A percentile compares a stretch with the other conserved stretches of the same genome.
These are phyloP conservation scores for Spatulosminthurus flaviceps DNA, from an alignment of 2,888 invertebrate genomes.

Conservation along the genomic window DNA sequence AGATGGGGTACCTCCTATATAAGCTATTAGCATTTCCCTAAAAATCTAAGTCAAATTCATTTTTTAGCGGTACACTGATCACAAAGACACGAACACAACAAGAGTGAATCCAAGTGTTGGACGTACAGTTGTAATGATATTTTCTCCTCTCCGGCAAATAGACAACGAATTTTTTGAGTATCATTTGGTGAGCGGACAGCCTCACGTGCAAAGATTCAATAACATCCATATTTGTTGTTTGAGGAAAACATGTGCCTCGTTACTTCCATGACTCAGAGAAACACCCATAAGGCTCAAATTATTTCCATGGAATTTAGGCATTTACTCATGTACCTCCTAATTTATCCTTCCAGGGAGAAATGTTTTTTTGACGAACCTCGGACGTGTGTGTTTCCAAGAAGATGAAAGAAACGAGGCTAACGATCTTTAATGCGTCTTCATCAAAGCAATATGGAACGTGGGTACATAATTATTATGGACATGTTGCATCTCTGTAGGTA, in stretches of 20 bases:
- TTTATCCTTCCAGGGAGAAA: background rate
- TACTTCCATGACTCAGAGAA: slow-evolving; percentile 20
- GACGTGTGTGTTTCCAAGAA: slow-evolving; percentile 10
- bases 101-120: background rate
- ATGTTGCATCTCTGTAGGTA: too few relatives aligned
- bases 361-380: slow-evolving; percentile 2
- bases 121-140: background rate
- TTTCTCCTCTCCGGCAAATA: background rate
- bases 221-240: slow-evolving; percentile 19
- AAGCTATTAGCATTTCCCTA: too few relatives aligned
- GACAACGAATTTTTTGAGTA: background rate
- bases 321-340: slow-evolving; percentile 20
- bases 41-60: too few relatives aligned
- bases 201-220: slow-evolving; percentile 21
- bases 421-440: slow-evolving; percentile 18
- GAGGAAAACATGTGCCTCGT: background rate
- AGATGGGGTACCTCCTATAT: too few relatives aligned
- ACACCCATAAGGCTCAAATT: slow-evolving; percentile 37
- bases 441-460: background rate
- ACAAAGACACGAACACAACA: too few relatives aligned
- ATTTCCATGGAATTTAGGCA: slow-evolving; percentile 28
- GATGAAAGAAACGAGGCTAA: background rate
- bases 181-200: slow-evolving; percentile 6
- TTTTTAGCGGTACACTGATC: too few relatives aligned
- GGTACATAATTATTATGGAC: too few relatives aligned